Base-by-base conservation (phyloP, 1,140 invertebrate genomes). In the Trichoplusia ni region DNA sequence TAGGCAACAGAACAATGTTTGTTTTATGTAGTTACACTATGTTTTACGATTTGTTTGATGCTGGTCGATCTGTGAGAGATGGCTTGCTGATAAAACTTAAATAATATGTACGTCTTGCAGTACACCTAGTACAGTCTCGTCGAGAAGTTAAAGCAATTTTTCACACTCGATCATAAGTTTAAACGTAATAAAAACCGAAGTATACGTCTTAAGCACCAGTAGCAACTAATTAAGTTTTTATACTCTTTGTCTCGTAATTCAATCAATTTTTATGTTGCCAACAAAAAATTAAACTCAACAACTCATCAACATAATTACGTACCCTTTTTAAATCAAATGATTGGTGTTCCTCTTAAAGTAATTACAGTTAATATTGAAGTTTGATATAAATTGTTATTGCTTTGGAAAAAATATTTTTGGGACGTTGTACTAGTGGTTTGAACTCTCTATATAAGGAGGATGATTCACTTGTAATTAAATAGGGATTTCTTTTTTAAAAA, bases 191-290 rank as follows among this genome's bases (percentile, higher is more conserved):
- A 44, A 21, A 16, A 4, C 13, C 27, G 21, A 38, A 13, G 38
- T 11, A 13, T 21, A 21, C 14, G 31, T 44, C 54, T 31, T 29
- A 9, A 31, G 54, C 9, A 27, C 38, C 54, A 25, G 54, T 58
- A 58, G 54, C 54, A 31, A 42, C 42, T 58, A 58, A 58, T 58
- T 58, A 58, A 58, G 23, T 58, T 58, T 58, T 58, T 58, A 40
- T 42, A 44, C 6, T 4, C 25, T 58, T 25, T 54, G 54, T 58
- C 23, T 58, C 16, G 37, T 58, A 44, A 58, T 40, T 42, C 23
- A 44, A 58, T 58, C 38, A 58, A 58, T 58, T 31, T 56, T 40
- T 58, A 44, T 58, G n/a, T 42, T 31, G 11, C 14, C 25, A 31
- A 58, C 37, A 58, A 58, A 58, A 58, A 42, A 23, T 31, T 31